Base-by-base conservation (phyloP, 1,140 invertebrate species). In the Achatina immaculata region DNA sequence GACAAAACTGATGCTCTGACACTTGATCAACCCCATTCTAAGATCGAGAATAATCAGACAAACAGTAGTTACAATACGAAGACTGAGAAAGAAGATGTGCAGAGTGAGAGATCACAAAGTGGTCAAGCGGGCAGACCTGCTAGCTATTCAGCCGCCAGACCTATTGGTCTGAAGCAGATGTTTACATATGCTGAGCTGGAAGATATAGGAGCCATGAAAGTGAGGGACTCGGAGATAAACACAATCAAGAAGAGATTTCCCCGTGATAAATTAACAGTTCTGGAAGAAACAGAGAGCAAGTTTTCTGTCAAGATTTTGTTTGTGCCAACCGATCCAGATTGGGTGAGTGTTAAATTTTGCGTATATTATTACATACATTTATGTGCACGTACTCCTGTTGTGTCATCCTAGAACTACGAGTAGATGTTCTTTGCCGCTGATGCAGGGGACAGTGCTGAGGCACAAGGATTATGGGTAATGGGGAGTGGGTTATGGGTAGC, bases 301-400 rank as follows among this genome's bases (percentile, higher is more conserved):
- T 51, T 40, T 34, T 40, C 62, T 36, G 45, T 58, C 65, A 81
- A 42, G 6, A 75, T 87, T 36, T 71, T 72, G 36, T 89, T 89
- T 66, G 34, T 62, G 31, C 85, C 88, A 43, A 81, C 83, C n/a
- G 88, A 89, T 84, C 88, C 88, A 36, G 88, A 89, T 73, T 89
- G 88, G 88, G 88, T 89, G 83, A 78, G 83, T 68, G 28, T 80
- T 43, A 24, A 69, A n/a, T 24, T 24, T 71, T 74, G 71, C 62
- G n/a, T 69, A 43, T 40, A 43, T 34, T 36, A n/a, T 55, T 43
- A 31, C 16, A 75, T 51, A 48, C 45, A 45, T 75, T 75, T 66
- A n/a, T n/a, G n/a, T n/a, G n/a, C n/a, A n/a, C n/a, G n/a, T n/a
- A n/a, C n/a, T n/a, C n/a, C n/a, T n/a, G n/a, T n/a, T n/a, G n/a